Evolutionary conservation across 2,113 vertebrate genomes (phyloP).

Genomic region (Natator depressus): DNA sequence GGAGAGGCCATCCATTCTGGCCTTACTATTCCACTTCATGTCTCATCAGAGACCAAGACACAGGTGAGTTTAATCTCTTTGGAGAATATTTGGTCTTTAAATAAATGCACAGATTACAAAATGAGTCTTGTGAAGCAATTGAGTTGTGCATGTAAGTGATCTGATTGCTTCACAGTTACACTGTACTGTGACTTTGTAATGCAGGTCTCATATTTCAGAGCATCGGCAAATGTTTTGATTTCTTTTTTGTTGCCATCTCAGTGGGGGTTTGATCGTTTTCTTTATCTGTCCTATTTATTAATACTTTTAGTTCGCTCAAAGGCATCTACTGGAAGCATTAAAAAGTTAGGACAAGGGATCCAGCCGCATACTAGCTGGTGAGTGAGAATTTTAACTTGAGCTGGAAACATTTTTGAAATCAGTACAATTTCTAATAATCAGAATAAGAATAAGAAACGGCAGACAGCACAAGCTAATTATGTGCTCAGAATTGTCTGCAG

Average conservation of each 20-base stretch:
- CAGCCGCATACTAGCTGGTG: background rate
- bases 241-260: constrained; percentile 40
- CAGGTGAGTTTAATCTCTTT: constrained; percentile 29
- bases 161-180: constrained; percentile 27
- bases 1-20: accelerated
- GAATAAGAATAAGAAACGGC: background rate
- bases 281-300: constrained; percentile 58
- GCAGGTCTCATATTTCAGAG: constrained; percentile 55
- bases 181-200: constrained; percentile 34
- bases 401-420: constrained; percentile 33
- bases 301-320: constrained; percentile 39
- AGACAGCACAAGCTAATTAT: constrained; percentile 39
- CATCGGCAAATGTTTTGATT: constrained; percentile 21
- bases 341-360: constrained; percentile 8
- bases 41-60: background rate
- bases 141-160: constrained; percentile 23
- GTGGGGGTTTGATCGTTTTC: constrained; percentile 40
- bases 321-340: constrained; percentile 14
- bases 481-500: constrained; percentile 6
- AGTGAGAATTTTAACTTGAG: constrained; percentile 35
- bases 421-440: constrained; percentile 36
- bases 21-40: background rate
- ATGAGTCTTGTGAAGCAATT: constrained; percentile 40
- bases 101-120: constrained; percentile 38
- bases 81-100: constrained; percentile 47